Base-by-base conservation (phyloP, 2,888 invertebrate genomes). In the Tridacna crocea region DNA sequence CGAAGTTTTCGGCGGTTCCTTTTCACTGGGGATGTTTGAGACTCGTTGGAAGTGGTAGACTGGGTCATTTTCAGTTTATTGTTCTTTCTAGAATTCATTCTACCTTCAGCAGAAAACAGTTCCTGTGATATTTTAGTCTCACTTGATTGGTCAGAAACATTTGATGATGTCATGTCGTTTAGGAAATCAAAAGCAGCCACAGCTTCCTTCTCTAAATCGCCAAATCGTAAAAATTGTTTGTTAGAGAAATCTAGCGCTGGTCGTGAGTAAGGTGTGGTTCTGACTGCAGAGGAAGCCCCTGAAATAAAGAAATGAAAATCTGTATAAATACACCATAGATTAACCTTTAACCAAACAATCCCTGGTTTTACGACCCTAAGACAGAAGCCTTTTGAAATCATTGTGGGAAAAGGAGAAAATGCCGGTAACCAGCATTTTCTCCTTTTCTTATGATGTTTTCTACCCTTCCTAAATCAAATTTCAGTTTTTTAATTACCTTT, bases 161-260 rank as follows among this genome's bases (percentile, higher is more conserved):
- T 48, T 6, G 90, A 88, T 12, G 88, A 80, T 24, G 88, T 75
- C 77, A 91, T 87, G 17, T 90, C 89, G 72, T 92, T 81, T 2
- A 92, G 85, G 78, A 91, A 92, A 73, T 92, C 90, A 75, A 91
- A 92, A 22, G 91, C 90, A 22, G 92, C 89, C 24, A 92, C 87
- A 24, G 92, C 91, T 36, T 91, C 90, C 65, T 90, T 83, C 77
- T 92, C 92, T 27, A 87, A 85, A 65, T 90, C 88, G 70, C 88
- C 90, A 79, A 87, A 92, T 24, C 90, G 80, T 6, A 81, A 77
- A 79, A 89, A 92, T 76, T 91, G 90, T 47, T 82, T 88, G 48
- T 61, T 65, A 27, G 83, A 83, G 76, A 92, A 87, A 55, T 91
- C 89, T 8, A 90, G 65, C 13, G 79, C 79, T 47, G 90, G 88